Evolutionary conservation across 2,888 invertebrate genomes (phyloP).

Genomic region (Escarpia spicata): DNA sequence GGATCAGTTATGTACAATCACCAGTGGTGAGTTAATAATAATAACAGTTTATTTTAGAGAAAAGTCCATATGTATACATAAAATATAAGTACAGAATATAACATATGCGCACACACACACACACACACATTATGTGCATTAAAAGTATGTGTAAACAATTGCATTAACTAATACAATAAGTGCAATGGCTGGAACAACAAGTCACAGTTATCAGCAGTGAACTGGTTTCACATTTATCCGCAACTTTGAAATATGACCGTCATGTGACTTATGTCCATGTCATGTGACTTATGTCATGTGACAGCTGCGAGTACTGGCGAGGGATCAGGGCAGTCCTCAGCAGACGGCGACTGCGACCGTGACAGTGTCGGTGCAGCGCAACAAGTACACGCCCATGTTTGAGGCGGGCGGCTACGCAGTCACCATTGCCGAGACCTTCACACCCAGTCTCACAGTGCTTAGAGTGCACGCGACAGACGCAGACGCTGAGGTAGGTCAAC

Average conservation of each 20-base stretch:
- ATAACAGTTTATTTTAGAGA: no score
- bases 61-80: no score
- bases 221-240: no score
- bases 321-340: slow-evolving; percentile 48
- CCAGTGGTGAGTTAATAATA: no score
- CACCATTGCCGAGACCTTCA: slow-evolving; percentile 49
- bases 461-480: slow-evolving; percentile 45
- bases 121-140: no score
- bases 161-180: not conserved
- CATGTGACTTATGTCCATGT: not conserved
- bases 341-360: slow-evolving; percentile 47
- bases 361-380: slow-evolving; percentile 38
- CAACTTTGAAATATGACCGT: not conserved
- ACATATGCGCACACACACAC: no score
- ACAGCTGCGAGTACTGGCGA: slow-evolving; percentile 45
- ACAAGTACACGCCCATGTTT: slow-evolving; percentile 42
- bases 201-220: not conserved
- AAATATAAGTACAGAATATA: no score
- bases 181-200: not conserved
- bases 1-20: no score
- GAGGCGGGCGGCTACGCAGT: slow-evolving; percentile 36
- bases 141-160: not conserved
- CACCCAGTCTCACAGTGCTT: slow-evolving; percentile 47
- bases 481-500: slow-evolving; percentile 43
- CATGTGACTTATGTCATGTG: not conserved